Percentiles rank a stretch among this genome's conserved stretches.
Evolutionary conservation across 2,113 vertebrate genomes (phyloP).

Genomic region (Aegotheles bennettii): DNA sequence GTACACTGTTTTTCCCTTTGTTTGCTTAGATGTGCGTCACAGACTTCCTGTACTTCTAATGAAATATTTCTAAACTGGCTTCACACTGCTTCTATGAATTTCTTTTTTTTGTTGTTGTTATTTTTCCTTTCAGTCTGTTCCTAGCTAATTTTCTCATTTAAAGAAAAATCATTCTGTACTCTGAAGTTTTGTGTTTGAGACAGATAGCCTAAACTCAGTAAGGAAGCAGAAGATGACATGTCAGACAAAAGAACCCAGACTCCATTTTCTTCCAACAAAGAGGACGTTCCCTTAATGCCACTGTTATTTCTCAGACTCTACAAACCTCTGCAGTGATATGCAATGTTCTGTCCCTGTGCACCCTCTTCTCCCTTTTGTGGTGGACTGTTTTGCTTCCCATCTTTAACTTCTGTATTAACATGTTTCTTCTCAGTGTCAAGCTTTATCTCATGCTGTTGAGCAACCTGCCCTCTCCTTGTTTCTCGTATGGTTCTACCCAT

Average conservation of each 20-base stretch:
- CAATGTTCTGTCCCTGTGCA: neutral
- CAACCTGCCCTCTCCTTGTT: neutral
- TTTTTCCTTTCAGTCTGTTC: neutral
- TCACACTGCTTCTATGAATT: neutral
- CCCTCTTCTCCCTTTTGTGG: neutral
- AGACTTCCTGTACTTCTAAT: neutral
- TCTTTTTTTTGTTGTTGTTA: neutral
- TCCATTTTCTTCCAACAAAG: neutral
- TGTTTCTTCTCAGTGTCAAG: neutral
- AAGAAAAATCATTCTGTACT: neutral
- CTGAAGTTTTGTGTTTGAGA: neutral
- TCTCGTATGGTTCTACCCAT: neutral
- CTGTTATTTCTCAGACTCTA: neutral
- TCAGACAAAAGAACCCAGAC: neutral
- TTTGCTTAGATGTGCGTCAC: neutral
- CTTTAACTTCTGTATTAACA: neutral
- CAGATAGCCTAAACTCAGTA: neutral
- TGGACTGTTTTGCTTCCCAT: neutral
- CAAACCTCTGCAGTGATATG: neutral
- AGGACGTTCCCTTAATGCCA: neutral
- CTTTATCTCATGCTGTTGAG: neutral
- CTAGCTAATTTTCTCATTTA: neutral
- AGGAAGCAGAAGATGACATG: neutral
- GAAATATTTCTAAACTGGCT: neutral
- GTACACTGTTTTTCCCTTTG: neutral